A percentile compares a stretch with the other conserved stretches of the same genome.
Evolutionary conservation across 2,888 invertebrate species (phyloP).

Genomic region (Lysandra bellargus): DNA sequence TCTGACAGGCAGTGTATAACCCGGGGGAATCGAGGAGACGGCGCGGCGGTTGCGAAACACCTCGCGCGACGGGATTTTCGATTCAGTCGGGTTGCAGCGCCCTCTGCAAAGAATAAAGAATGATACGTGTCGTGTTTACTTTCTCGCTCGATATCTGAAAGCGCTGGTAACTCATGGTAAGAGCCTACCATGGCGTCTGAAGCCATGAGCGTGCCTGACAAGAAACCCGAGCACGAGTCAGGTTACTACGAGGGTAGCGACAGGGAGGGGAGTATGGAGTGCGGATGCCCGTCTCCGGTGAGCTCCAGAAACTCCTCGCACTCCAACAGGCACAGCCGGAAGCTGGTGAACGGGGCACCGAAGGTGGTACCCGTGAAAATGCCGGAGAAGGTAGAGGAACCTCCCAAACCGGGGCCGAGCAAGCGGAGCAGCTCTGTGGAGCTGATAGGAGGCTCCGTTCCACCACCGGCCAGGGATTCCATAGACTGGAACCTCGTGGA

Average conservation of each 20-base stretch:
- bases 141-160: constrained; percentile 52
- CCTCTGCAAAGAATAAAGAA: constrained; percentile 58
- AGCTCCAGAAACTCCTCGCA: constrained; percentile 74
- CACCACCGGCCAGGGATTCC: constrained; percentile 68
- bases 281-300: constrained; percentile 69
- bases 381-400: constrained; percentile 52
- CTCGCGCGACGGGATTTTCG: constrained; percentile 50
- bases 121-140: constrained; percentile 70
- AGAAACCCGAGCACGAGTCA: constrained; percentile 88
- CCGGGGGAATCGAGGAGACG: constrained; percentile 51
- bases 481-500: constrained; percentile 76
- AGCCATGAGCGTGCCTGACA: constrained; percentile 82
- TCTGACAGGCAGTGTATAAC: constrained; percentile 49
- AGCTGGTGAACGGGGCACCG: constrained; percentile 61
- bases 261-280: constrained; percentile 82
- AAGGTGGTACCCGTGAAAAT: constrained; percentile 68
- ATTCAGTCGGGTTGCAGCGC: constrained; percentile 57
- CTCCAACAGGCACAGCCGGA: constrained; percentile 66
- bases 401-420: constrained; percentile 61
- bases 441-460: constrained; percentile 69
- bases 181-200: constrained; percentile 75
- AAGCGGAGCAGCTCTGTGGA: constrained; percentile 69
- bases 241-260: constrained; percentile 90
- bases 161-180: constrained; percentile 57
- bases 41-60: constrained; percentile 43